Conservation (phyloP, 2,797 vertebrate genomes). For the Peromyscus nudipes region DNA sequence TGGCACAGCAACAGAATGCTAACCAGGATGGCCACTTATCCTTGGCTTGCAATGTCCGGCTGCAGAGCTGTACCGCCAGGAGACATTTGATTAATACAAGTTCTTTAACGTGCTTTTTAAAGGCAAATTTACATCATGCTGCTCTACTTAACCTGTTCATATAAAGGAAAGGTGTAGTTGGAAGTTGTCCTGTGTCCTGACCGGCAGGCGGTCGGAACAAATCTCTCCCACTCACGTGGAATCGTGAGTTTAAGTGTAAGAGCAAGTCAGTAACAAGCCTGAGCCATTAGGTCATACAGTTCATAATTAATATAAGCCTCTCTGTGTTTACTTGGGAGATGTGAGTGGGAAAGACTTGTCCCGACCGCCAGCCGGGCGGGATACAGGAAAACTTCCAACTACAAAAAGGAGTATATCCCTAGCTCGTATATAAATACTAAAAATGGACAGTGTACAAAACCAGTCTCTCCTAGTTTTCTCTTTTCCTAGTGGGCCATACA, state of each 20-base stretch:
- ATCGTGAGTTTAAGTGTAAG: no score
- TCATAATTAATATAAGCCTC: no score
- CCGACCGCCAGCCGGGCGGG: no score
- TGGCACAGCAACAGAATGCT: neutral
- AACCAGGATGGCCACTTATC: neutral
- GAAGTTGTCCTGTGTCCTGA: no score
- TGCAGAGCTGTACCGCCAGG: neutral
- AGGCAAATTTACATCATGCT: slow-evolving; percentile 93
- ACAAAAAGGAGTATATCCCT: slow-evolving; percentile 93
- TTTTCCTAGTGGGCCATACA: slow-evolving; percentile 92
- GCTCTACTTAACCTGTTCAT: slow-evolving; percentile 98
- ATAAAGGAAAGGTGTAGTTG: slow-evolving; percentile 92
- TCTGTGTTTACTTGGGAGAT: no score
- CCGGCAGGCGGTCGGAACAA: no score
- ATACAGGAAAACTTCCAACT: no score
- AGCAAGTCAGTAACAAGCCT: no score
- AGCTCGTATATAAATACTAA: slow-evolving; percentile 98
- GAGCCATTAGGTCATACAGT: no score
- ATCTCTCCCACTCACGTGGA: no score
- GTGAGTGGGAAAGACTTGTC: no score
- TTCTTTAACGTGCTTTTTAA: neutral
- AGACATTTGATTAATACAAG: neutral
- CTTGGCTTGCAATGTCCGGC: neutral
- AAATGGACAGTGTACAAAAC: slow-evolving; percentile 94
- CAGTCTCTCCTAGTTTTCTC: slow-evolving; percentile 93